Evolutionary conservation across 1,140 invertebrate genomes (phyloP).

Genomic region (Tribolium madens): DNA sequence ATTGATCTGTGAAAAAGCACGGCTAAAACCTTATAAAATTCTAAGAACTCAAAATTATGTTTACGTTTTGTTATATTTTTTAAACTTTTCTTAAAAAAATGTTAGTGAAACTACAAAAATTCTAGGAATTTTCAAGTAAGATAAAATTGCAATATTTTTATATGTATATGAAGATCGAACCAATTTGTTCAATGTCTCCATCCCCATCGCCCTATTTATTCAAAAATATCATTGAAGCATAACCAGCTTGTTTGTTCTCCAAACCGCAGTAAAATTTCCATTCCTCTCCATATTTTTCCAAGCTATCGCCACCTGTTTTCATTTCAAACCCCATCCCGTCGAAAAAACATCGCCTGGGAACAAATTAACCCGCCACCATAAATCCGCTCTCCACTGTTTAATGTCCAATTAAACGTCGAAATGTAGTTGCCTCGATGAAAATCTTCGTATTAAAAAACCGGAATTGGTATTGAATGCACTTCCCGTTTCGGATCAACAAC

Average conservation of each 20-base stretch:
- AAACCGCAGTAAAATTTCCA: background rate
- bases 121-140: no score
- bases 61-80: no score
- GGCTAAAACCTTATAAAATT: no score
- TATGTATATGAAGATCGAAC: no score
- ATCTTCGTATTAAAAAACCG: conserved; percentile 14
- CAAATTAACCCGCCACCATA: conserved; percentile 8
- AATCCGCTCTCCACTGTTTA: conserved; percentile 13
- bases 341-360: background rate
- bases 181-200: background rate
- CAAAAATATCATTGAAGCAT: background rate
- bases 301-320: background rate
- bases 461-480: background rate
- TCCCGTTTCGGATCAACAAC: conserved; percentile 16
- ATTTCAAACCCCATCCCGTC: background rate
- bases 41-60: no score
- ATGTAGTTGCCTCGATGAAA: conserved; percentile 17
- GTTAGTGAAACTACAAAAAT: no score
- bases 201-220: background rate
- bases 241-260: background rate
- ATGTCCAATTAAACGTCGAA: conserved; percentile 16
- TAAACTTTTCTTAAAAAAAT: no score
- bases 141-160: no score
- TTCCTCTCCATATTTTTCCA: background rate
- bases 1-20: no score